Percentiles rank a stretch among this genome's conserved stretches.
Evolutionary conservation across 2,113 vertebrate species (phyloP).

Genomic region (Rynchops niger): DNA sequence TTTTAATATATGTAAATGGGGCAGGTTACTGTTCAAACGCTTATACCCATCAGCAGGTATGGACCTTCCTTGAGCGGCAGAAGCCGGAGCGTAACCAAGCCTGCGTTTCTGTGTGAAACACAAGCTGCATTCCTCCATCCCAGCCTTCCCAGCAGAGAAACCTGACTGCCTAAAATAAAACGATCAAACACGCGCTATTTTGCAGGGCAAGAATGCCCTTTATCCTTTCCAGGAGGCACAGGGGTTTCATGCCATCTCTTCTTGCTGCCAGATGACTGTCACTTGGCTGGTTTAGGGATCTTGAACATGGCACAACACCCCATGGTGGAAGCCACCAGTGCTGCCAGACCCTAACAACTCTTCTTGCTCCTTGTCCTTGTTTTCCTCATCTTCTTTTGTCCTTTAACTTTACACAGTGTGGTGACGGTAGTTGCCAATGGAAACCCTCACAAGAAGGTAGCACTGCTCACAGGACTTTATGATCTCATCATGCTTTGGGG

Average conservation of each 20-base stretch:
- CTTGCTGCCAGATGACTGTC: not conserved
- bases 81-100: not conserved
- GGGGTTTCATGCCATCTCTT: not conserved
- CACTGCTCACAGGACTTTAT: not conserved
- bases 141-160: not conserved
- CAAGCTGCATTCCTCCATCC: not conserved
- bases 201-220: not conserved
- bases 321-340: not conserved
- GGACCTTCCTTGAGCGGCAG: not conserved
- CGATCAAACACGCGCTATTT: accelerated
- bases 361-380: not conserved
- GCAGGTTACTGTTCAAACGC: not conserved
- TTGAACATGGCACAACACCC: not conserved
- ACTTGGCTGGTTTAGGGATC: not conserved
- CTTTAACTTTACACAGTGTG: not conserved
- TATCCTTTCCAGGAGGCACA: not conserved
- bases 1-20: not conserved
- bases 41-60: not conserved
- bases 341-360: not conserved
- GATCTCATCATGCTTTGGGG: not conserved
- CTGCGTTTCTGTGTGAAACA: not conserved
- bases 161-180: not conserved
- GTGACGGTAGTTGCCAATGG: accelerated
- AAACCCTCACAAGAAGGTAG: not conserved
- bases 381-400: not conserved